Evolutionary conservation across 1,140 invertebrate species (phyloP).

Genomic region (Drosophila serrata): DNA sequence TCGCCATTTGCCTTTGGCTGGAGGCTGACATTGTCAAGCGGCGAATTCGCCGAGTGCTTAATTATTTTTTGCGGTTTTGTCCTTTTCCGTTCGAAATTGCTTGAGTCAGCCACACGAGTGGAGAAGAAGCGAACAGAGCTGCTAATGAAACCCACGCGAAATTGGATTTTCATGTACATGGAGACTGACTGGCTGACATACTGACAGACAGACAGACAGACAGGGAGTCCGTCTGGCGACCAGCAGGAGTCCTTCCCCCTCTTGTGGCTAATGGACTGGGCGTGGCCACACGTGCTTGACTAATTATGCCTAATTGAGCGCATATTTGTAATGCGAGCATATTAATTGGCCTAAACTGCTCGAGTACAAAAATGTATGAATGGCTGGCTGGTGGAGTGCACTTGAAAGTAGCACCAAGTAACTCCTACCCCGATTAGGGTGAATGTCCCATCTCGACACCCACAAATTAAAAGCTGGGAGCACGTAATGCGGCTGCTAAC

Average conservation of each 20-base stretch:
- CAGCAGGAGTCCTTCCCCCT: slow-evolving; percentile 1
- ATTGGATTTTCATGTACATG: slow-evolving; percentile 82
- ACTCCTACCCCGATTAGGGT: slow-evolving; percentile 21
- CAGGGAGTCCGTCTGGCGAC: slow-evolving; percentile 21
- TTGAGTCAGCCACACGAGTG: slow-evolving; percentile 55
- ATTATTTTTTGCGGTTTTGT: slow-evolving; percentile 81
- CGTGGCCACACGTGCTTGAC: slow-evolving; percentile 76
- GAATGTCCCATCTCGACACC: slow-evolving; percentile 29
- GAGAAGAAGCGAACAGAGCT: slow-evolving; percentile 26
- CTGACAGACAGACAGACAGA: slow-evolving; percentile 11
- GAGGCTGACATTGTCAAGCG: slow-evolving; percentile 69
- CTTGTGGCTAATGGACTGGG: slow-evolving; percentile 61
- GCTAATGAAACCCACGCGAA: slow-evolving; percentile 79
- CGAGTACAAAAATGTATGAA: slow-evolving; percentile 47
- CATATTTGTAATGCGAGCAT: slow-evolving; percentile 76
- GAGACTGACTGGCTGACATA: slow-evolving; percentile 7
- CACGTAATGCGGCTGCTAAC: slow-evolving; percentile 56
- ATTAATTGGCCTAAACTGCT: slow-evolving; percentile 68
- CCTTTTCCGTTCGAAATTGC: slow-evolving; percentile 64
- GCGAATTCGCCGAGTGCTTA: slow-evolving; percentile 75
- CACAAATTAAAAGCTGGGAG: slow-evolving; percentile 31
- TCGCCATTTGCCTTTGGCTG: slow-evolving; percentile 13
- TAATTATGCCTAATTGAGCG: slow-evolving; percentile 78
- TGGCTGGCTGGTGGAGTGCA: slow-evolving; percentile 45
- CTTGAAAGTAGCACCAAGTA: slow-evolving; percentile 37